Percentiles rank a stretch among this genome's conserved stretches.
Evolutionary conservation across 64 coral and sea anemone genomes (phyloP).

Genomic region (Stylophora pistillata): DNA sequence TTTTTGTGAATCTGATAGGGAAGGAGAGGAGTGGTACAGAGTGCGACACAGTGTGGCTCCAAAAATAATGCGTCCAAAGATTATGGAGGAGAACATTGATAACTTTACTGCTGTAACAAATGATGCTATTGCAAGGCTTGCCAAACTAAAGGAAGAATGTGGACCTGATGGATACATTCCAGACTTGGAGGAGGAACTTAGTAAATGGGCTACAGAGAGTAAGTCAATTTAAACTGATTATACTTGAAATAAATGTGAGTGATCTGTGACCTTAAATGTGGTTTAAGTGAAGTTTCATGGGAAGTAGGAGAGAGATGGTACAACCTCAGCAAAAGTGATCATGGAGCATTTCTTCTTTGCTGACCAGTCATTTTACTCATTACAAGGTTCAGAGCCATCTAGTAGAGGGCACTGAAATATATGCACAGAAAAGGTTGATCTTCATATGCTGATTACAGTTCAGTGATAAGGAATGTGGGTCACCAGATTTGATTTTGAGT

Average conservation of each 20-base stretch:
- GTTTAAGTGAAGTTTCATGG: no score
- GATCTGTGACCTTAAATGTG: no score
- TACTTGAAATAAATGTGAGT: background rate
- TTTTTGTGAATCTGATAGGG: conserved; percentile 6
- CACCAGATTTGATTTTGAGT: no score
- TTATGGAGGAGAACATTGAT: conserved; percentile 34
- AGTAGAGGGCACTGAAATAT: no score
- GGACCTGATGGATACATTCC: conserved; percentile 7
- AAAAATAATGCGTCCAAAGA: conserved; percentile 23
- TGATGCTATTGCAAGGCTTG: conserved; percentile 16
- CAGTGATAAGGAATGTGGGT: no score
- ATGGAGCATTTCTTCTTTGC: no score
- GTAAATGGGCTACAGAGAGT: background rate
- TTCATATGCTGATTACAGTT: no score
- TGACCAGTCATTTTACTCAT: no score
- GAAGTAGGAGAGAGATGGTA: no score
- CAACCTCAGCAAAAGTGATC: no score
- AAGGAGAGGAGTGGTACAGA: conserved; percentile 38
- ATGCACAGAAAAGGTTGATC: no score
- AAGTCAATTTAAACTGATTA: background rate
- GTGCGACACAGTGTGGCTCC: background rate
- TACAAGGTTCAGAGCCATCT: no score
- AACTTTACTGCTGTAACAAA: conserved; percentile 17
- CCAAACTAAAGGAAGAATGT: conserved; percentile 16
- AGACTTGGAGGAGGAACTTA: conserved; percentile 31